Percentiles rank a stretch among this genome's conserved stretches.
Conservation (phyloP, 2,113 vertebrate genomes). For the Aphyosemion australe region DNA sequence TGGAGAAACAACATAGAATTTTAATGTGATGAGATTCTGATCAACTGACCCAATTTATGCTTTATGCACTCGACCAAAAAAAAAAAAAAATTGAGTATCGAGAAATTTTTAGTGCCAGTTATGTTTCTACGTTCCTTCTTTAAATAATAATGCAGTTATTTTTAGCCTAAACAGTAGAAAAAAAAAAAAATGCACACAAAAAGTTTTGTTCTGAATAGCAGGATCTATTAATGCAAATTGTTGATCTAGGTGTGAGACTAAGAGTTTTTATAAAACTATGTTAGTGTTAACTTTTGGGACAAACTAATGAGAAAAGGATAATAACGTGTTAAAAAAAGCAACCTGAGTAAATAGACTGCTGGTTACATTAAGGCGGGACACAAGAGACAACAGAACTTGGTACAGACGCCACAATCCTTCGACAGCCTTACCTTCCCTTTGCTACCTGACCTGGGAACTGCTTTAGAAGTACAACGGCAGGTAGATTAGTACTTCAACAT, state of each 20-base stretch:
- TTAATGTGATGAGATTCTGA: constrained; percentile 70
- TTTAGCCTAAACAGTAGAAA: constrained; percentile 19
- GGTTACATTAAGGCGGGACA: constrained; percentile 52
- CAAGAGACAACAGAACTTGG: constrained; percentile 64
- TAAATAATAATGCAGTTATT: constrained; percentile 17
- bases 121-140: constrained; percentile 4
- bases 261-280: constrained; percentile 4
- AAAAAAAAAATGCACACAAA: constrained; percentile 73
- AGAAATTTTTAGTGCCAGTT: constrained; percentile 25
- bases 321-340: constrained; percentile 14
- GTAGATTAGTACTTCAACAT: constrained; percentile 58
- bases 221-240: constrained; percentile 85
- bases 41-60: constrained; percentile 58
- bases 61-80: constrained; percentile 32
- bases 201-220: constrained; percentile 89
- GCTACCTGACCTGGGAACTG: constrained; percentile 74
- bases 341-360: constrained; percentile 19
- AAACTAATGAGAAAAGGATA: constrained; percentile 9
- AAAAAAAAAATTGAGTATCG: too few relatives aligned
- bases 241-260: not conserved
- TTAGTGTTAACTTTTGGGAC: constrained; percentile 24
- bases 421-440: constrained; percentile 80
- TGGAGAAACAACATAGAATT: constrained; percentile 81
- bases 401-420: constrained; percentile 68
- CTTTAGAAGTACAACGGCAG: constrained; percentile 71